Percentiles rank a stretch among this genome's conserved stretches.
phyloP scores from a whole-genome alignment of 2,888 invertebrate species.

The Drosophila mercatorum region DNA sequence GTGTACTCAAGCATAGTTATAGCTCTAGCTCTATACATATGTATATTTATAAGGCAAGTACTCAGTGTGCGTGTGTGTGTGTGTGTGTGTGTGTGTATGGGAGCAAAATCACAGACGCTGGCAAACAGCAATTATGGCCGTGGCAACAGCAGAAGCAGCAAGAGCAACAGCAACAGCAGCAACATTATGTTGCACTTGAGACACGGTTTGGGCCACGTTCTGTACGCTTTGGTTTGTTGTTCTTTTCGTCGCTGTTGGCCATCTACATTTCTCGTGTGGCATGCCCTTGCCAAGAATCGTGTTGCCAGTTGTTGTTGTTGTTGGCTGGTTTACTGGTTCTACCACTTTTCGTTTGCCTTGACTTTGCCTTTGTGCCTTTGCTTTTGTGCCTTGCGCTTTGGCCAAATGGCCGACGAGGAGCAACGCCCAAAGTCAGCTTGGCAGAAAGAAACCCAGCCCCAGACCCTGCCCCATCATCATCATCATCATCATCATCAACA shows the following conservation, averaged over 20 bases:
- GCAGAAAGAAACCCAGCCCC: slow-evolving; percentile 22
- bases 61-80: slow-evolving; percentile 8
- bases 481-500: slow-evolving; percentile 9
- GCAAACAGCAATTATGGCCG: slow-evolving; percentile 60
- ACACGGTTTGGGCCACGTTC: slow-evolving; percentile 43
- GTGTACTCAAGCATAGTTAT: slow-evolving; percentile 16
- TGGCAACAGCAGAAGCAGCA: slow-evolving; percentile 35
- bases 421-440: slow-evolving; percentile 74
- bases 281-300: slow-evolving; percentile 59
- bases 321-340: slow-evolving; percentile 53
- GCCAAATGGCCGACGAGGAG: slow-evolving; percentile 68
- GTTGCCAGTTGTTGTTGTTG: slow-evolving; percentile 29
- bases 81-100: slow-evolving; percentile 30
- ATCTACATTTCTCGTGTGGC: slow-evolving; percentile 42
- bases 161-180: slow-evolving; percentile 15
- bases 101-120: slow-evolving; percentile 54
- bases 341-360: slow-evolving; percentile 59
- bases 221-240: slow-evolving; percentile 33
- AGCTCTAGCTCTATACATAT: slow-evolving; percentile 6
- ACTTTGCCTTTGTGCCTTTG: slow-evolving; percentile 53
- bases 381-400: slow-evolving; percentile 61
- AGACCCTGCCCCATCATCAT: slow-evolving; percentile 23
- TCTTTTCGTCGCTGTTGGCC: slow-evolving; percentile 27
- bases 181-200: slow-evolving; percentile 65
- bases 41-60: slow-evolving; percentile 34